These are phyloP conservation scores for Adela reaumurella DNA, from an alignment of 2,888 invertebrate genomes.

Conservation along the genomic window DNA sequence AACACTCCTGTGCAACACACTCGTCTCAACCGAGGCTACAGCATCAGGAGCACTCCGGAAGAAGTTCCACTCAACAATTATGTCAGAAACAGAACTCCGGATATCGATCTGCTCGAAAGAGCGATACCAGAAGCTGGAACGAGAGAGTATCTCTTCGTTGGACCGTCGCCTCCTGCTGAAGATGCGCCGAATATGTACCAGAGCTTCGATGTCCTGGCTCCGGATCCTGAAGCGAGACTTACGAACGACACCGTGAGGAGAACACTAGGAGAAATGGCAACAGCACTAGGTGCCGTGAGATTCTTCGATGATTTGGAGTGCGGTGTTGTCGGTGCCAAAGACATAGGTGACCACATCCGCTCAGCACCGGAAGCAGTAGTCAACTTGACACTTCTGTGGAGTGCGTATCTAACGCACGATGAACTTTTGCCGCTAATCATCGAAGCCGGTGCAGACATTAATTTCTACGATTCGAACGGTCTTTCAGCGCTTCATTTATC, in stretches of 20 bases:
- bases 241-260: slow-evolving; percentile 68
- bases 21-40: slow-evolving; percentile 38
- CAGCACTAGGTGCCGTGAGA: slow-evolving; percentile 60
- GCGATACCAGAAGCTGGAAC: slow-evolving; percentile 45
- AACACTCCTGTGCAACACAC: slow-evolving; percentile 16
- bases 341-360: slow-evolving; percentile 54
- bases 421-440: slow-evolving; percentile 67
- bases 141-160: slow-evolving; percentile 70
- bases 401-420: slow-evolving; percentile 67
- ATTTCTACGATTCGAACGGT: slow-evolving; percentile 69
- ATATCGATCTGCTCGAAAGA: slow-evolving; percentile 57
- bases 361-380: slow-evolving; percentile 65
- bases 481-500: slow-evolving; percentile 72
- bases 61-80: slow-evolving; percentile 56
- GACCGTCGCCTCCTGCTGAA: slow-evolving; percentile 76
- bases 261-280: slow-evolving; percentile 68
- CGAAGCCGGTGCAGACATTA: slow-evolving; percentile 64
- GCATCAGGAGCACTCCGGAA: slow-evolving; percentile 35
- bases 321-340: slow-evolving; percentile 60
- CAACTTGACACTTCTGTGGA: slow-evolving; percentile 69
- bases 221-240: slow-evolving; percentile 65
- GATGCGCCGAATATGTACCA: slow-evolving; percentile 76
- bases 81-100: slow-evolving; percentile 20
- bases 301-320: slow-evolving; percentile 74
- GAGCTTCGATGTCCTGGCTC: slow-evolving; percentile 67